A percentile compares a stretch with the other conserved stretches of the same genome.
These are phyloP conservation scores for Cephalopholis sonnerati DNA, from an alignment of 2,113 vertebrate genomes.

Conservation along the genomic window DNA sequence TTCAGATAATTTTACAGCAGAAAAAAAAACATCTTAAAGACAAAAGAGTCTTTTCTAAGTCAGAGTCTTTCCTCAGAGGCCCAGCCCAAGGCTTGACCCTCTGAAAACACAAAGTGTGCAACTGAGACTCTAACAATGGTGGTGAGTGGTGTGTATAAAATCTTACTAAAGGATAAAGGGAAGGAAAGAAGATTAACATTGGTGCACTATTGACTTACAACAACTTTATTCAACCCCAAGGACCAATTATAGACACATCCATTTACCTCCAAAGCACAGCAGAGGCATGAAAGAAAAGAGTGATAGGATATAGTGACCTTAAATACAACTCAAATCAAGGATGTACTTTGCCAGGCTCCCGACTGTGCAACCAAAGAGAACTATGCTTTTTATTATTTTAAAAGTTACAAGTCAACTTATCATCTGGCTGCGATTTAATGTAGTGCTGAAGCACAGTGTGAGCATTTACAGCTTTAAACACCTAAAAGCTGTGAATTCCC, in stretches of 20 bases:
- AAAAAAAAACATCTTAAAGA: constrained; percentile 43
- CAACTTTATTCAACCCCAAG: neutral
- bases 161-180: neutral
- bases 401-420: constrained; percentile 19
- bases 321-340: constrained; percentile 36
- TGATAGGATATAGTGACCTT: constrained; percentile 13
- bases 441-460: constrained; percentile 22
- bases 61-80: constrained; percentile 2
- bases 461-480: constrained; percentile 38
- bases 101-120: constrained; percentile 26
- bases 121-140: constrained; percentile 1
- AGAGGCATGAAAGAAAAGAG: constrained; percentile 10
- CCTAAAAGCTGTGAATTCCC: constrained; percentile 19
- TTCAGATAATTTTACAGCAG: constrained; percentile 42
- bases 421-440: constrained; percentile 23
- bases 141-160: neutral
- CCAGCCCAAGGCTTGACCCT: constrained; percentile 26
- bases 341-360: constrained; percentile 17
- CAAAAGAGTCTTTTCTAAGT: constrained; percentile 5
- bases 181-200: neutral
- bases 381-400: constrained; percentile 23
- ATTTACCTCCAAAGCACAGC: constrained; percentile 8
- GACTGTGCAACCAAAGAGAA: constrained; percentile 19
- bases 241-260: constrained; percentile 20
- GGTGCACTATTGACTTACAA: constrained; percentile 10